These are phyloP conservation scores for Zaprionus lineosus DNA, from an alignment of 2,888 invertebrate genomes.

Conservation along the genomic window DNA sequence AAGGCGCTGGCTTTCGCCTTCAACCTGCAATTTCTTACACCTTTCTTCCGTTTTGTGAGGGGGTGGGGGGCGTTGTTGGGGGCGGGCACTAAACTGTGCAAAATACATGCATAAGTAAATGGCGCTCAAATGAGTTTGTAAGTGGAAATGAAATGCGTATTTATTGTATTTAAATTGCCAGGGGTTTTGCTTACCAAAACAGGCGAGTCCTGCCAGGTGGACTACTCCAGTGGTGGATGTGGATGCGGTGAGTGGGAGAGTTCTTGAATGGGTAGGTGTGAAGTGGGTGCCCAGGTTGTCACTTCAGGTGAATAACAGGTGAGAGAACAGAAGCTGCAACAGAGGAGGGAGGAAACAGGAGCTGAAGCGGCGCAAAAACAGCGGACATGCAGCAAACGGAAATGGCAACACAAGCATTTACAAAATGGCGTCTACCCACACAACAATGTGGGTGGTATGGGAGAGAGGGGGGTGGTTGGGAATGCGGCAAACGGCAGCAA, in stretches of 20 bases:
- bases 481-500: constrained; percentile 30
- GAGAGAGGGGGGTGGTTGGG: too few species aligned
- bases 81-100: constrained; percentile 36
- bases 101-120: constrained; percentile 69
- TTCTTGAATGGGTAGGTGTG: too few species aligned
- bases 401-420: constrained; percentile 57
- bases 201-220: too few species aligned
- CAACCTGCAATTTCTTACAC: constrained; percentile 59
- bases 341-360: not conserved
- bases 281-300: constrained; percentile 28
- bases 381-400: constrained; percentile 61
- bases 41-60: constrained; percentile 39
- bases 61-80: not conserved
- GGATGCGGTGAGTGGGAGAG: too few species aligned
- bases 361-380: constrained; percentile 6
- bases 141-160: constrained; percentile 75
- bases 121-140: constrained; percentile 72
- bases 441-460: too few species aligned
- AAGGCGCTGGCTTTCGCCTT: constrained; percentile 9
- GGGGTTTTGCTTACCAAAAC: too few species aligned
- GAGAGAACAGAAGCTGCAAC: not conserved
- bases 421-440: constrained; percentile 58
- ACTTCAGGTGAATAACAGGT: constrained; percentile 1
- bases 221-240: too few species aligned
- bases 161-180: constrained; percentile 74